Conservation (phyloP, 2,113 vertebrate species). For the Lutjanus erythropterus region DNA sequence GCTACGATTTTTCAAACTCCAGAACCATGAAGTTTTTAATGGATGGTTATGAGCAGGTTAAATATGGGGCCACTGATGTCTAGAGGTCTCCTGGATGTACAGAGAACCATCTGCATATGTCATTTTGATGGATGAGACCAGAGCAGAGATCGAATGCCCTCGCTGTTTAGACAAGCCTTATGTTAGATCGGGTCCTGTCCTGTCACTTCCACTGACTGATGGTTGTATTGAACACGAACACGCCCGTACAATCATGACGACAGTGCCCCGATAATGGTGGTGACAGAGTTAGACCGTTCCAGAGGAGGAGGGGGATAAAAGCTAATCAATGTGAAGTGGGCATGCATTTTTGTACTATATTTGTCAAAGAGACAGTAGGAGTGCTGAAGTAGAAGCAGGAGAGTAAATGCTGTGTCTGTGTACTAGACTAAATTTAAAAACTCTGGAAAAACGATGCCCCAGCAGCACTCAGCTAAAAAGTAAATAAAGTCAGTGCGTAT, state of each 20-base stretch:
- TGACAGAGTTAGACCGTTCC: constrained; percentile 1
- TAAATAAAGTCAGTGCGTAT: constrained; percentile 43
- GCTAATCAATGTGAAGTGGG: constrained; percentile 51
- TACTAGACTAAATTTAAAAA: constrained; percentile 5
- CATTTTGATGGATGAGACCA: constrained; percentile 66
- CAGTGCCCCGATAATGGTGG: constrained; percentile 4
- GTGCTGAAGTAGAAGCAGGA: constrained; percentile 4
- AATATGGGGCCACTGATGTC: constrained; percentile 25
- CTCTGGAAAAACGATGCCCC: not conserved
- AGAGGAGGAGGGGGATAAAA: not conserved
- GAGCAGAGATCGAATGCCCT: constrained; percentile 64
- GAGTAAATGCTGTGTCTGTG: constrained; percentile 14
- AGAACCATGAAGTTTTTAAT: constrained; percentile 12
- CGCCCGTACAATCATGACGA: constrained; percentile 7
- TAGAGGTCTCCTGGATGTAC: constrained; percentile 30
- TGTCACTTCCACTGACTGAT: constrained; percentile 68
- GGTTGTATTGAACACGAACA: constrained; percentile 46
- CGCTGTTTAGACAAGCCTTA: constrained; percentile 52
- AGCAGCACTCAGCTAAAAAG: constrained; percentile 1
- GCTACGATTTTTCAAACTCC: constrained; percentile 19
- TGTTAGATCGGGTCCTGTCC: constrained; percentile 32
- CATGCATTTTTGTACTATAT: constrained; percentile 8
- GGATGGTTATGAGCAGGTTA: constrained; percentile 33
- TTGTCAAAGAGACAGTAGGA: not conserved
- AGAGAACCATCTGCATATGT: constrained; percentile 60